Evolutionary conservation across 2,113 vertebrate species (phyloP), one percentile per base, ranked within the genome.

Genomic region (Microtus oregoni): DNA sequence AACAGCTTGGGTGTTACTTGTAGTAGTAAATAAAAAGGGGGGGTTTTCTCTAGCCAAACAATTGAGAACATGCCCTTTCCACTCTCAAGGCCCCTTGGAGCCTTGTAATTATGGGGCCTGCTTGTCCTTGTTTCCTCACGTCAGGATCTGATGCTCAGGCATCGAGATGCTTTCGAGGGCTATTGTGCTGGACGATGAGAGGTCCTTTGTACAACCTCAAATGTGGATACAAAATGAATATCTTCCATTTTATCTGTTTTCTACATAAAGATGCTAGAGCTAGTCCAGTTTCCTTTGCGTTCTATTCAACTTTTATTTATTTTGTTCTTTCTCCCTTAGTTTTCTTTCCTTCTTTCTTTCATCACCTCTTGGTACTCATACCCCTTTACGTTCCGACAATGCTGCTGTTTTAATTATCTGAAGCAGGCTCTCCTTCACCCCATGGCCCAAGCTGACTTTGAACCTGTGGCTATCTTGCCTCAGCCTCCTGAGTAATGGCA

Each of bases 41-140:
- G 22, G 11, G 86, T 89, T 83, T 50, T 91, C n/a, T 90, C 30
- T 47, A 95, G 77, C 35, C 44, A 85, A 96, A 86, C 88, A 94
- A 94, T 92, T 94, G 52, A 89, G 76, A 94, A 92, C 82, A 85
- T 95, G 72, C 15, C 55, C 81, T 67, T 93, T 96, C n/a, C 35
- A 72, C 61, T 70, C 50, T 70, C 65, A 22, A 86, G 67, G 35
- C 63, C 85, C 38, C 32, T 89, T 91, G 55, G 4, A 58, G 58
- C 82, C 77, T 3, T 44, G 4, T 94, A 89, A 93, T 95, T 68
- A 93, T 13, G 41, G 83, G 17, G 35, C 58, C 68, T 77, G n/a
- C 44, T 93, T 26, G 72, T 17, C 58, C 89, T 94, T 93, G 50
- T 81, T 96, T 44, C 50, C 50, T 77, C n/a, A 41, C 94, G 61